Conservation (phyloP, 2,113 vertebrate genomes). For the Mohoua ochrocephala region DNA sequence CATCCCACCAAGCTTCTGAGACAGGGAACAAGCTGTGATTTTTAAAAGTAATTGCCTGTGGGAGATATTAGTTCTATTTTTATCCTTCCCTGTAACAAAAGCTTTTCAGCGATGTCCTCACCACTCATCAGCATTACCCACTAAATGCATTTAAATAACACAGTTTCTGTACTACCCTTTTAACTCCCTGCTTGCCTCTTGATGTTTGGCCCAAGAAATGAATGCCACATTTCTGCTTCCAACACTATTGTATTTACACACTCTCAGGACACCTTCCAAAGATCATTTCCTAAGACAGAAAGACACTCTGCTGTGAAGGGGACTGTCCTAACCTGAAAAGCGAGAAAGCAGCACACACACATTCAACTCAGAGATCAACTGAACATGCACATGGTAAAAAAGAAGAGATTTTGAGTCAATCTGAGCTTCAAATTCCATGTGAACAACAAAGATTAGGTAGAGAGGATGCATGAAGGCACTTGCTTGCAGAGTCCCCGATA, state of each 20-base stretch:
- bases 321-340: background rate
- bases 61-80: conserved; percentile 28
- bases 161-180: background rate
- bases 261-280: background rate
- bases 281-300: background rate
- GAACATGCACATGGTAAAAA: background rate
- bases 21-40: background rate
- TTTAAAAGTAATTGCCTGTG: background rate
- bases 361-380: background rate
- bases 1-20: background rate
- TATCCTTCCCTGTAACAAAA: conserved; percentile 5
- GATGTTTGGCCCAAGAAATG: background rate
- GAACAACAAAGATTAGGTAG: background rate
- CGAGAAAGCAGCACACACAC: background rate
- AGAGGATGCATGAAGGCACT: background rate
- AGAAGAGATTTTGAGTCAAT: background rate
- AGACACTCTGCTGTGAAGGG: background rate
- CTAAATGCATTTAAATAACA: background rate
- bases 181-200: background rate
- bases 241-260: fast-evolving
- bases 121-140: background rate
- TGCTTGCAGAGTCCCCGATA: background rate
- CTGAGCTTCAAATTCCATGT: background rate
- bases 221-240: background rate
- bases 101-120: background rate